These are phyloP conservation scores for Jacana jacana DNA, from an alignment of 2,113 vertebrate genomes.

Conservation along the genomic window DNA sequence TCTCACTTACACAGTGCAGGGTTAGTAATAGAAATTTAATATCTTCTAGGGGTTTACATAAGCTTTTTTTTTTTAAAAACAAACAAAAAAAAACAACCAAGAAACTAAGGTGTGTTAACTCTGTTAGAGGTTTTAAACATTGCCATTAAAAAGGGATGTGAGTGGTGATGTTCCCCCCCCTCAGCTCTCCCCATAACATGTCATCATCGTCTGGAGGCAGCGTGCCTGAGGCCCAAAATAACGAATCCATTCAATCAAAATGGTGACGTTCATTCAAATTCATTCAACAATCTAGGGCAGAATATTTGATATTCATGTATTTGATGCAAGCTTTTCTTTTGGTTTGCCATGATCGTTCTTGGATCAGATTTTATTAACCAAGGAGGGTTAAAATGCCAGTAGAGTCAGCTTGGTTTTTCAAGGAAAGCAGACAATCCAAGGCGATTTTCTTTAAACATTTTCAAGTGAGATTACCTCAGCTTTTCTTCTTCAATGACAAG, in stretches of 20 bases:
- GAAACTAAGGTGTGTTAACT: neutral
- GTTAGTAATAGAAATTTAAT: slow-evolving; percentile 1
- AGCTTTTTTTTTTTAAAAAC: neutral
- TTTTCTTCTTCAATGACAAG: neutral
- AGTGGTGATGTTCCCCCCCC: neutral
- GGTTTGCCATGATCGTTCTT: neutral
- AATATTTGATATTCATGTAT: neutral
- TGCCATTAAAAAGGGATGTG: neutral
- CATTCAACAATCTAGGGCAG: neutral
- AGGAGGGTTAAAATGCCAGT: neutral
- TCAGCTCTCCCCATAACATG: neutral
- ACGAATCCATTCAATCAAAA: neutral
- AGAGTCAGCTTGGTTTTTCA: neutral
- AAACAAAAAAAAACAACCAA: no score
- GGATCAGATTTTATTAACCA: neutral
- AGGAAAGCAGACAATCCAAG: neutral
- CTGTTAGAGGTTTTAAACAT: neutral
- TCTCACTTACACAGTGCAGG: neutral
- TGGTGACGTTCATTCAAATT: neutral
- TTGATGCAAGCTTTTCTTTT: neutral
- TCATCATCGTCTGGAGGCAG: neutral
- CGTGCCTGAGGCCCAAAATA: slow-evolving; percentile 9
- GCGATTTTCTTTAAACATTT: neutral
- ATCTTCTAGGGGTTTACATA: slow-evolving; percentile 29
- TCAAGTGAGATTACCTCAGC: neutral